Evolutionary conservation across 2,797 vertebrate genomes (phyloP), one percentile per base, ranked within the genome.

Genomic region (Sciurus vulgaris): DNA sequence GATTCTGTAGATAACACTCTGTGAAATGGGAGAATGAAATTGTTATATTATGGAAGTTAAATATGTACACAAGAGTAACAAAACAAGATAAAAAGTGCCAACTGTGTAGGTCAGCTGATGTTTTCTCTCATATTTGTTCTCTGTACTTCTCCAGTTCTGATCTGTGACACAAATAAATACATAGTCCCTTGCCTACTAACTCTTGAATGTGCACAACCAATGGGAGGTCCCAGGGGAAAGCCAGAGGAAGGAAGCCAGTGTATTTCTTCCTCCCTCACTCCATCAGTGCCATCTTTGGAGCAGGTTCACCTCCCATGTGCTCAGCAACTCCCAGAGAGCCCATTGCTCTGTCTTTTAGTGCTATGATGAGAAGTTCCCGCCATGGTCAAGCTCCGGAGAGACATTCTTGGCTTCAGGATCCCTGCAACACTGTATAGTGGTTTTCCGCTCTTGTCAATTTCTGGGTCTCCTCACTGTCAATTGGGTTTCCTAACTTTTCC

Each of bases 401-500:
- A 28, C 12, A 77, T 44, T 9, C 7, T 47, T 41, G 41, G 20
- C 41, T 91, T 61, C 54, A 44, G 30, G 59, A 17, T 61, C 67
- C 51, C 35, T 38, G 59, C 63, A 56, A 73, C 2, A 88, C 18
- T 33, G 38, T 9, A 24, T 9, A n/a, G 22, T 15, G 47, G 44
- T 22, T 65, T 85, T 86, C 72, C 74, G 79, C 59, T 78, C 4
- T 89, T 79, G 41, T 6, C 86, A 63, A 54, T 82, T 54, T 89
- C 49, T 82, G 38, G 28, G n/a, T 73, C 69, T 65, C n/a, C 15
- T 95, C 35, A n/a, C 15, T 86, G 54, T 47, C 56, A 0, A 12
- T 91, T 49, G 82, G 54, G 7, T 61, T 87, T 94, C 81, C 92
- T 96, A 89, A 94, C 56, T 51, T 94, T 63, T 33, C 26, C 7